Evolutionary conservation across 2,888 invertebrate genomes (phyloP).

Genomic region (Therioaphis trifolii): DNA sequence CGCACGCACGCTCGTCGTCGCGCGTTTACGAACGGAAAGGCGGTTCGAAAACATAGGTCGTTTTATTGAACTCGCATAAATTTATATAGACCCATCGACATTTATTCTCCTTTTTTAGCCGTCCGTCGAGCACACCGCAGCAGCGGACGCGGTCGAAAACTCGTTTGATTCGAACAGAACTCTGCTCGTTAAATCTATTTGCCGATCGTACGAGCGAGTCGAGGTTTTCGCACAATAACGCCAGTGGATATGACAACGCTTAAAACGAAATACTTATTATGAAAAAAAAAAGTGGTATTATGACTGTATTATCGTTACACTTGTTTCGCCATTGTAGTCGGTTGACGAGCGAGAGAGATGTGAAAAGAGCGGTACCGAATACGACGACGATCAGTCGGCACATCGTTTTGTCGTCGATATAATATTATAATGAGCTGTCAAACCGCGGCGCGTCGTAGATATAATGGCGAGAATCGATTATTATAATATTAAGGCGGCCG

Average conservation of each 20-base stretch:
- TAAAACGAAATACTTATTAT: too few relatives aligned
- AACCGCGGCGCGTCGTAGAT: not conserved
- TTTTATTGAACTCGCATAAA: not conserved
- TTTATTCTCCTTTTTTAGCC: too few relatives aligned
- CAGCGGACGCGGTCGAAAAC: too few relatives aligned
- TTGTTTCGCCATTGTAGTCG: not conserved
- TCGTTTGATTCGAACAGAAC: not conserved
- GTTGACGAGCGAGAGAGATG: not conserved
- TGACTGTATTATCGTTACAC: not conserved
- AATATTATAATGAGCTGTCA: conserved; percentile 32
- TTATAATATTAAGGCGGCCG: too few relatives aligned
- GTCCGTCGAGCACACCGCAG: too few relatives aligned
- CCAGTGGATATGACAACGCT: not conserved
- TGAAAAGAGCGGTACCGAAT: too few relatives aligned
- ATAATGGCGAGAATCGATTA: not conserved
- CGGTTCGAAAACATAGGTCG: not conserved
- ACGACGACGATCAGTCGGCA: not conserved
- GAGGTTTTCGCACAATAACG: too few relatives aligned
- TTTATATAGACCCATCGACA: not conserved
- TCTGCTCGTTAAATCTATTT: not conserved
- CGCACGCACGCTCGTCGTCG: too few relatives aligned
- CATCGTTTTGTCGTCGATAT: not conserved
- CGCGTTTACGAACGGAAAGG: not conserved
- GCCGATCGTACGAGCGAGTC: not conserved
- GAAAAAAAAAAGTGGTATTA: too few relatives aligned